Percentiles rank a stretch among this genome's conserved stretches.
These are phyloP conservation scores for Cryptocheilus praepositus DNA, from an alignment of 2,888 invertebrate species.

Conservation along the genomic window DNA sequence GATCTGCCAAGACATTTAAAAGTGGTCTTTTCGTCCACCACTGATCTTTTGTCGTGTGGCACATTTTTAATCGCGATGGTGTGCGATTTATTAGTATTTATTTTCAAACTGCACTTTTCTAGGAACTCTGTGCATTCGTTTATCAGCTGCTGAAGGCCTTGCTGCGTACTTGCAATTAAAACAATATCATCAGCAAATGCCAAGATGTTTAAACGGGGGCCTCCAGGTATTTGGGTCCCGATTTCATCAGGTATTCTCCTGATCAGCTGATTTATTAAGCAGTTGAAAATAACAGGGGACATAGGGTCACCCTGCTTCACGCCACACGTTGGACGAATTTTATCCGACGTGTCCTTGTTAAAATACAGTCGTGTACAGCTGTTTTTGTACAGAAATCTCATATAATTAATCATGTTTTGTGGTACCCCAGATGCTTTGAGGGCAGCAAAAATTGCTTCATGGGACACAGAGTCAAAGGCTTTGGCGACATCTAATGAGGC, in stretches of 20 bases:
- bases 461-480: constrained; percentile 71
- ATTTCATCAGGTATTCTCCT: constrained; percentile 24
- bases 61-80: too few relatives aligned
- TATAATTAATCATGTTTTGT: constrained; percentile 55
- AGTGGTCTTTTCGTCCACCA: too few relatives aligned
- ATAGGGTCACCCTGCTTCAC: constrained; percentile 45
- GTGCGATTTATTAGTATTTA: too few relatives aligned
- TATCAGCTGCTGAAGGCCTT: constrained; percentile 63
- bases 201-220: constrained; percentile 53
- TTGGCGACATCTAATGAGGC: constrained; percentile 73
- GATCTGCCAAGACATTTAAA: too few relatives aligned
- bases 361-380: constrained; percentile 53
- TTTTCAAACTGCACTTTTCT: too few relatives aligned
- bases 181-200: constrained; percentile 71
- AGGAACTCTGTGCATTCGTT: too few relatives aligned
- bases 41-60: too few relatives aligned
- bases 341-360: constrained; percentile 1
- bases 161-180: constrained; percentile 60
- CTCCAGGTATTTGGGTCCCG: constrained; percentile 37
- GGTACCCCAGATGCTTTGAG: constrained; percentile 66
- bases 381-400: constrained; percentile 63
- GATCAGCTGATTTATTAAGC: constrained; percentile 28
- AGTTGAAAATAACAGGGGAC: constrained; percentile 28
- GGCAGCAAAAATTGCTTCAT: constrained; percentile 57
- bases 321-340: constrained; percentile 12